Evolutionary conservation across 2,113 vertebrate species (phyloP).

Genomic region (Pangasianodon hypophthalmus): DNA sequence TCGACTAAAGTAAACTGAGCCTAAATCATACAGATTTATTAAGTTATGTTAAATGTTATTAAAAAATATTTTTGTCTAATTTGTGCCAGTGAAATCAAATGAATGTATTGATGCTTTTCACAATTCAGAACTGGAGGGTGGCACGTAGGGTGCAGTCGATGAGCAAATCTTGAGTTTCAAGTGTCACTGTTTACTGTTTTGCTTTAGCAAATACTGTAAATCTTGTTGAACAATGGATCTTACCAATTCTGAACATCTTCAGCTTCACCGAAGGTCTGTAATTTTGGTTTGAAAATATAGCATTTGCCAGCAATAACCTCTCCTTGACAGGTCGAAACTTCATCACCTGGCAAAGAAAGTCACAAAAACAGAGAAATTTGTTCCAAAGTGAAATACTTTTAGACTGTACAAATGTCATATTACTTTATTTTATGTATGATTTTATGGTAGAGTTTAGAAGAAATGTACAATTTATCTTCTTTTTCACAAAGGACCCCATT

Average conservation of each 20-base stretch:
- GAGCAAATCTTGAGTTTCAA: neutral
- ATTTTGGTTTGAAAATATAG: slow-evolving; percentile 65
- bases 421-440: neutral
- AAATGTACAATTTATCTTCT: neutral
- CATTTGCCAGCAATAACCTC: slow-evolving; percentile 65
- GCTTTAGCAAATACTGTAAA: too few species aligned
- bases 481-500: too few species aligned
- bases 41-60: neutral
- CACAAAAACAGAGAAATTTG: neutral
- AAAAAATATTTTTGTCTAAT: neutral
- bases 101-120: neutral
- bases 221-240: slow-evolving; percentile 10
- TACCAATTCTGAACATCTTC: slow-evolving; percentile 69
- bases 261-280: slow-evolving; percentile 68
- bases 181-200: too few species aligned
- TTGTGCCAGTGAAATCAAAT: neutral
- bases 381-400: neutral
- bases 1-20: neutral
- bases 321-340: slow-evolving; percentile 40
- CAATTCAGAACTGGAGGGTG: neutral
- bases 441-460: neutral
- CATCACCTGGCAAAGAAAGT: neutral
- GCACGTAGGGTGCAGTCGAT: neutral
- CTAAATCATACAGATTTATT: neutral
- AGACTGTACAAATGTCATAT: neutral